Evolutionary conservation across 2,113 vertebrate genomes (phyloP).

Genomic region (Aphelocoma coerulescens): DNA sequence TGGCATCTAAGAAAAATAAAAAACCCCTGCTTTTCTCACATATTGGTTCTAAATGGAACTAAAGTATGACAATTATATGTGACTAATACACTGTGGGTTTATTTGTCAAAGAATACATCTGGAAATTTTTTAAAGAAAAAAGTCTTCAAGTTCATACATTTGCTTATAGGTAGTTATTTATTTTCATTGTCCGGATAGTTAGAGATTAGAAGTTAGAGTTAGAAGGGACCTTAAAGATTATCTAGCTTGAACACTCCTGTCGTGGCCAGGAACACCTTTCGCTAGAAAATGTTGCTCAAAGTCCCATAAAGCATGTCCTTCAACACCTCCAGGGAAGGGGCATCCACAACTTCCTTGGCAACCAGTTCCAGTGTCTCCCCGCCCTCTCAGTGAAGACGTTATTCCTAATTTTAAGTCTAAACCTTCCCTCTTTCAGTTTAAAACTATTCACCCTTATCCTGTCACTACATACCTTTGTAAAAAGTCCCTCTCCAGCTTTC

Average conservation of each 20-base stretch:
- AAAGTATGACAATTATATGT: background rate
- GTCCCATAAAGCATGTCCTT: background rate
- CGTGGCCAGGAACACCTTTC: background rate
- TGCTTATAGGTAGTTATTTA: background rate
- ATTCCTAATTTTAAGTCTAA: background rate
- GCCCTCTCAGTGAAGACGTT: rapidly evolving
- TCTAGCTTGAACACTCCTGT: background rate
- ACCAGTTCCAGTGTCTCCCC: background rate
- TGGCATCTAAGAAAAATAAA: background rate
- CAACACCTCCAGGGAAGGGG: no score
- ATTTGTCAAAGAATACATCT: background rate
- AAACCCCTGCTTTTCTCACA: rapidly evolving
- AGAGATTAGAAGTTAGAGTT: no score
- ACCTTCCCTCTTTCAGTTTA: background rate
- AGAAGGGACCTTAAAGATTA: background rate
- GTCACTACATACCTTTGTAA: background rate
- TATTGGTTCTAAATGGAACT: background rate
- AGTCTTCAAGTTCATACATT: background rate
- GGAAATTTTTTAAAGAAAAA: background rate
- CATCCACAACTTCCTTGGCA: background rate
- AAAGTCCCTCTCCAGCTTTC: background rate
- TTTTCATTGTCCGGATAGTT: background rate
- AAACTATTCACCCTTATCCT: background rate
- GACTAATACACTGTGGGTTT: background rate
- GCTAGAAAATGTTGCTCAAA: background rate